phyloP scores from a whole-genome alignment of 2,888 invertebrate species.

The Brachyptera risi region DNA sequence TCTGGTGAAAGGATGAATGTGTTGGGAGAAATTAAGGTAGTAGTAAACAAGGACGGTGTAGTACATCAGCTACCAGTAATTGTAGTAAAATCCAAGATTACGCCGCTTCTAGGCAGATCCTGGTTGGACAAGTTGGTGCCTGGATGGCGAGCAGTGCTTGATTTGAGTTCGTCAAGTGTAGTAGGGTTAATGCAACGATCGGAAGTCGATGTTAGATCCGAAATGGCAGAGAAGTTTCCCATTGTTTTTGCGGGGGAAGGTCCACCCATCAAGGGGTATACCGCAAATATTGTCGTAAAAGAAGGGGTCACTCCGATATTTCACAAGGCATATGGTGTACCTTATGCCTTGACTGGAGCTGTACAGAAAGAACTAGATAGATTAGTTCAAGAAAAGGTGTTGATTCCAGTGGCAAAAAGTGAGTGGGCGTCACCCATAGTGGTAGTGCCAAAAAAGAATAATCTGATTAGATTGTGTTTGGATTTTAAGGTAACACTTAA shows the following conservation, averaged over 20 bases:
- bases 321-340: constrained; percentile 6
- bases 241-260: neutral
- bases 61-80: neutral
- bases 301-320: neutral
- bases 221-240: neutral
- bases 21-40: neutral
- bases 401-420: neutral
- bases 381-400: neutral
- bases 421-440: constrained; percentile 32
- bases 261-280: too few relatives aligned
- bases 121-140: neutral
- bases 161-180: neutral
- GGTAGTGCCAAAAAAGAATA: constrained; percentile 37
- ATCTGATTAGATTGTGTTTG: constrained; percentile 38
- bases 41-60: neutral
- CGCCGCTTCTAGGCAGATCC: neutral
- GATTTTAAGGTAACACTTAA: constrained; percentile 40
- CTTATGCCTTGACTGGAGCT: neutral
- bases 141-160: neutral
- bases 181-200: neutral
- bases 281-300: too few relatives aligned
- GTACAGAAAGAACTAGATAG: neutral
- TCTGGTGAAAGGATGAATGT: neutral
- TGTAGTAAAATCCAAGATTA: neutral
- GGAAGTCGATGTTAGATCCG: neutral